Percentiles rank a stretch among this genome's conserved stretches.
These are phyloP conservation scores for Pluvialis apricaria DNA, from an alignment of 2,113 vertebrate species.

Conservation along the genomic window DNA sequence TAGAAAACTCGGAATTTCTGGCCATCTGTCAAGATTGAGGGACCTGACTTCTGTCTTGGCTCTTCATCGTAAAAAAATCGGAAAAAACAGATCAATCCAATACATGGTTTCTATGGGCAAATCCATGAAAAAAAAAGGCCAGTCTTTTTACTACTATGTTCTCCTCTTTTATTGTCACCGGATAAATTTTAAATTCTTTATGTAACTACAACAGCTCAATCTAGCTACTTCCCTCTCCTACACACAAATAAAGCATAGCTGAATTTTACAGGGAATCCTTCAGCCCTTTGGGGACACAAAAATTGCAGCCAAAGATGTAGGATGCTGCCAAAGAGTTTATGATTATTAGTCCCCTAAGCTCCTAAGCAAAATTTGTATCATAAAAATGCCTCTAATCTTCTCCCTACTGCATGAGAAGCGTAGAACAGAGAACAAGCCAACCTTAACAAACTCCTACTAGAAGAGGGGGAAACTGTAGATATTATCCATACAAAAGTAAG, in stretches of 20 bases:
- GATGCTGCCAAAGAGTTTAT: slow-evolving; percentile 27
- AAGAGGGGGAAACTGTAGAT: not conserved
- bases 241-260: not conserved
- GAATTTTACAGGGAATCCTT: slow-evolving; percentile 31
- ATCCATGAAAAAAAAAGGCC: not conserved
- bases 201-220: not conserved
- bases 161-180: slow-evolving; percentile 12
- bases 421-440: not conserved
- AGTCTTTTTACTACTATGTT: not conserved
- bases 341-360: slow-evolving; percentile 4
- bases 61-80: not conserved
- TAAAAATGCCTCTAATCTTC: not conserved
- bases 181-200: not conserved
- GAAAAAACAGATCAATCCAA: not conserved
- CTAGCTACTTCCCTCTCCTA: not conserved
- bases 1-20: not conserved
- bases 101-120: not conserved
- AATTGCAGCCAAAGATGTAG: not conserved
- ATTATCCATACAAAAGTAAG: not conserved
- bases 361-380: not conserved
- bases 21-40: not conserved
- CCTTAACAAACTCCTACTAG: not conserved
- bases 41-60: not conserved
- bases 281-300: not conserved
- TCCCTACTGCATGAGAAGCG: not conserved